Conservation (phyloP, 2,113 vertebrate genomes). For the Muscicapa adusta region DNA sequence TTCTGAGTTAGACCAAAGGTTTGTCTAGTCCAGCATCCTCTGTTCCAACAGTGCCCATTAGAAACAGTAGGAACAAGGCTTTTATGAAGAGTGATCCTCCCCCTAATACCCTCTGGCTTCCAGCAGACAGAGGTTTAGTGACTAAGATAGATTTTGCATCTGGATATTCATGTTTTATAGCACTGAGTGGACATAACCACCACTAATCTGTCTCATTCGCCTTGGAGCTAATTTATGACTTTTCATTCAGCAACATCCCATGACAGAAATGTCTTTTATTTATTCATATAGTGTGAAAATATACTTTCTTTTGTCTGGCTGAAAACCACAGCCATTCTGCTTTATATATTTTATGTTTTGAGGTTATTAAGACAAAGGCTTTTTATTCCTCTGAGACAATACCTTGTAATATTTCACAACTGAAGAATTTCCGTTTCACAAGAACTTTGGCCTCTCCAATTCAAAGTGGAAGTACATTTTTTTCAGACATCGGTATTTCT, state of each 20-base stretch:
- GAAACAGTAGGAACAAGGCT: neutral
- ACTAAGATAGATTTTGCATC: neutral
- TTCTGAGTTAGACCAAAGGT: neutral
- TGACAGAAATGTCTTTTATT: neutral
- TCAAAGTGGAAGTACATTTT: neutral
- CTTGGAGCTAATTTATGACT: constrained; percentile 15
- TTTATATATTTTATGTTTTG: constrained; percentile 35
- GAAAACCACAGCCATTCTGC: neutral
- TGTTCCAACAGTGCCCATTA: neutral
- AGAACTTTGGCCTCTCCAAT: constrained; percentile 30
- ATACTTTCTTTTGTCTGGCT: neutral
- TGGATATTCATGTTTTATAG: constrained; percentile 10
- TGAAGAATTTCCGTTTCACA: constrained; percentile 9
- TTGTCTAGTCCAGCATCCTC: neutral
- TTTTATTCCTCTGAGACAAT: neutral
- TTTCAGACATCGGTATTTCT: neutral
- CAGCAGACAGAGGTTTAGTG: neutral
- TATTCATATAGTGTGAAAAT: neutral
- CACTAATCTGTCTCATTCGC: neutral
- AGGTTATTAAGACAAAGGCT: constrained; percentile 15
- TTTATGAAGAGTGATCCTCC: neutral
- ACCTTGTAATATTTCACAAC: constrained; percentile 17
- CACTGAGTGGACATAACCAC: neutral
- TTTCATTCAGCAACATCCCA: neutral
- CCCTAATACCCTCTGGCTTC: neutral